Conservation (phyloP, 2,888 invertebrate genomes). For the Lasioglossum pauxillum region DNA sequence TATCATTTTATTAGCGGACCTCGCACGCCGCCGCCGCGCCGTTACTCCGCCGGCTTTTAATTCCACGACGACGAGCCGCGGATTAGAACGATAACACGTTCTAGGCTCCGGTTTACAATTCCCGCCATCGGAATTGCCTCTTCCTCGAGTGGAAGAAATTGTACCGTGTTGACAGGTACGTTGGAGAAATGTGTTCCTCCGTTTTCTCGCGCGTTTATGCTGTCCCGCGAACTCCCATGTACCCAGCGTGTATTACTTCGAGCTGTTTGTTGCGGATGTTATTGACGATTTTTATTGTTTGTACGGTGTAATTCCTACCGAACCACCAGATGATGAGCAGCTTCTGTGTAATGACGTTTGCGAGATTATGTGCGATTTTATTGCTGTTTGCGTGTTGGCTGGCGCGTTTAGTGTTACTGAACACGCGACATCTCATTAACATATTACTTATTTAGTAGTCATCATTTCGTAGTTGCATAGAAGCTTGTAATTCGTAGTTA, state of each 20-base stretch:
- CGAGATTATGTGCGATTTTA: not conserved
- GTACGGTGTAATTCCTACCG: not conserved
- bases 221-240: not conserved
- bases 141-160: not conserved
- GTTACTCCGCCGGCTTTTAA: slow-evolving; percentile 25
- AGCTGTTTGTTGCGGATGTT: not conserved
- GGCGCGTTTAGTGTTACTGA: not conserved
- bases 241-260: not conserved
- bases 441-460: not conserved
- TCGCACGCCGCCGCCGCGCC: slow-evolving; percentile 16
- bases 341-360: not conserved
- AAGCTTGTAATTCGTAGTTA: not conserved
- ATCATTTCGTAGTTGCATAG: not conserved
- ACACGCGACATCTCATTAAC: not conserved
- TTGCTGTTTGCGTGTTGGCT: not conserved
- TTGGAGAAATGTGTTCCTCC: not conserved
- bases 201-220: not conserved
- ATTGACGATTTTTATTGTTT: not conserved
- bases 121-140: slow-evolving; percentile 14
- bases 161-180: not conserved
- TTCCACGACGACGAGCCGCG: slow-evolving; percentile 3
- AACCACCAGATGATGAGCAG: not conserved
- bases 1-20: slow-evolving; percentile 64
- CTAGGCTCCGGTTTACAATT: slow-evolving; percentile 18
- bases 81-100: slow-evolving; percentile 37